Evolutionary conservation across 2,113 vertebrate species (phyloP).

Genomic region (Hymenochirus boettgeri): DNA sequence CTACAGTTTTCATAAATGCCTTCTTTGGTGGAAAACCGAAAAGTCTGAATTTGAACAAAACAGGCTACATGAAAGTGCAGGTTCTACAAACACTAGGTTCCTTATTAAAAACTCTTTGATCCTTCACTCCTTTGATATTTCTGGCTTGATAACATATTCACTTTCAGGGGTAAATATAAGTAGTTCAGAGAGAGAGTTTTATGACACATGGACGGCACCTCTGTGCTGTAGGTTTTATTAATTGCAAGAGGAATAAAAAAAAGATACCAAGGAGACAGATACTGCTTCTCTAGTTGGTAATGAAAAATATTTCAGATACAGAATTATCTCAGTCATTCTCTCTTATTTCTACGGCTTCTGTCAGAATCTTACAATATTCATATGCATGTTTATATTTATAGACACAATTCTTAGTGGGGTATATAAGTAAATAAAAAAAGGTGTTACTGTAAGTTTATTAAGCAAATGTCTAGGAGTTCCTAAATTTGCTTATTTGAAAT

Average conservation of each 20-base stretch:
- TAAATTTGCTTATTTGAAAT: no score
- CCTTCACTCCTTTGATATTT: constrained; percentile 94
- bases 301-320: constrained; percentile 44
- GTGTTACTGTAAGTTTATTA: no score
- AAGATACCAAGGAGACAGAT: constrained; percentile 60
- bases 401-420: no score
- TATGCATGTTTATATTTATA: not conserved
- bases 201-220: constrained; percentile 80
- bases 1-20: constrained; percentile 86
- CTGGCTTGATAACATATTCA: constrained; percentile 99
- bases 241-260: constrained; percentile 77
- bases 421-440: no score
- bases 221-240: constrained; percentile 86
- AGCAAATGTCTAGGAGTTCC: no score
- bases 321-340: constrained; percentile 22
- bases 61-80: constrained; percentile 85
- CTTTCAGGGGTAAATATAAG: constrained; percentile 99
- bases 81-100: constrained; percentile 87
- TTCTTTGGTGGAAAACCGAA: constrained; percentile 71
- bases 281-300: constrained; percentile 30
- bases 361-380: not conserved
- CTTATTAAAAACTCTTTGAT: constrained; percentile 99
- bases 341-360: not conserved
- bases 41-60: constrained; percentile 80
- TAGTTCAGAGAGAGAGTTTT: constrained; percentile 94